These are phyloP conservation scores for Aplidium turbinatum DNA, from an alignment of 23 tunicate genomes.

Conservation along the genomic window DNA sequence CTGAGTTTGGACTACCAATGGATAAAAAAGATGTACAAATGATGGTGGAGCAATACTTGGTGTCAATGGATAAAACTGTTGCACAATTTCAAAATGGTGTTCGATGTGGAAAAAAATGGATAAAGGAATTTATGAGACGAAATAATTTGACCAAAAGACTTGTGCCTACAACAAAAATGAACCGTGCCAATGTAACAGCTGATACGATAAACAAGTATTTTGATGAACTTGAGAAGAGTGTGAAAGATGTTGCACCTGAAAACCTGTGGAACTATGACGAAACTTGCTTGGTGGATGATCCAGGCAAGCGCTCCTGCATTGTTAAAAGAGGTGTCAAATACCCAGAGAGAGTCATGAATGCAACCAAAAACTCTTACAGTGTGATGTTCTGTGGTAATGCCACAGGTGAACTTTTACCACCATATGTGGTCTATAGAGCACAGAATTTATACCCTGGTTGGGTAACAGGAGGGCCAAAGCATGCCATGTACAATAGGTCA, in stretches of 20 bases:
- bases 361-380: background rate
- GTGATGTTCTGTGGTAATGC: background rate
- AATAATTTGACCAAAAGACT: background rate
- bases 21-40: background rate
- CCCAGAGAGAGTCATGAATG: background rate
- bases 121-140: background rate
- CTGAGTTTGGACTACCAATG: constrained; percentile 1
- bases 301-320: background rate
- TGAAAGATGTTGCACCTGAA: constrained; percentile 2
- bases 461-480: too few species aligned
- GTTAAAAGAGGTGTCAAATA: background rate
- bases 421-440: background rate
- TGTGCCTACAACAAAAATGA: constrained; percentile 4
- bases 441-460: too few species aligned
- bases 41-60: constrained; percentile 6
- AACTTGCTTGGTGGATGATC: background rate
- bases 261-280: background rate
- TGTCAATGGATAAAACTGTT: background rate
- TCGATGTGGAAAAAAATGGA: background rate
- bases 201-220: constrained; percentile 1
- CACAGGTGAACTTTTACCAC: background rate
- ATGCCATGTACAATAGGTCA: too few species aligned
- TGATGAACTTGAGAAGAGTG: constrained; percentile 3
- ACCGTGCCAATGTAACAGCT: background rate
- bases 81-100: background rate